Evolutionary conservation across 2,113 vertebrate species (phyloP), one percentile per base, ranked within the genome.

Genomic region (Micronycteris hirsuta): DNA sequence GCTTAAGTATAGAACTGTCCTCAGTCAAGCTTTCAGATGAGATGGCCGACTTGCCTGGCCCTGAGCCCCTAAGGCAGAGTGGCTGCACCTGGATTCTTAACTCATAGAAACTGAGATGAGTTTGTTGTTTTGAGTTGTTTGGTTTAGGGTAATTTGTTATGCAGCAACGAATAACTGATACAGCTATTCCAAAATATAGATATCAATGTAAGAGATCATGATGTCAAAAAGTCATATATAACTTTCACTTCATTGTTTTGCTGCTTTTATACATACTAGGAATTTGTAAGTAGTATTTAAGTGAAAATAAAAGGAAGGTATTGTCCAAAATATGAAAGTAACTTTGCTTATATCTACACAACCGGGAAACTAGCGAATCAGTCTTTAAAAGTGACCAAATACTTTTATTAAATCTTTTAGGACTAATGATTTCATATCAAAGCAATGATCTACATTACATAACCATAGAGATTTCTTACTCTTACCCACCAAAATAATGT

Each of bases 231-330:
- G 1, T 16, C 49, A 87, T 38, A 84, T 3, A n/a, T 58, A 78
- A 54, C 83, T 73, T 96, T 92, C 54, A 82, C 49, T 74, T 88
- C 41, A 33, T 52, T 4, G 54, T 78, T 82, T 86, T 94, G 76
- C 68, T 86, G 36, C 26, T 90, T 89, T 89, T 71, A 97, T 61
- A 80, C 17, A 84, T 45, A 74, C 28, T 83, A 86, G 45, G 73
- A 92, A 93, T 54, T 49, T 76, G 41, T 54, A 85, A 45, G 77
- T 63, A 87, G 47, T 93, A 3, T 73, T 67, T 56, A 77, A 61
- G 33, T 88, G 63, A 93, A 88, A 94, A 85, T 33, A 82, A 96
- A 95, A 89, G 38, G 89, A 95, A 89, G 45, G 87, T 5, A 86
- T 85, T 74, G 87, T 36, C 76, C 43, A 78, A 26, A 68, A 33